Base-by-base conservation (phyloP, 1,140 invertebrate species). In the Neotoxoptera formosana region DNA sequence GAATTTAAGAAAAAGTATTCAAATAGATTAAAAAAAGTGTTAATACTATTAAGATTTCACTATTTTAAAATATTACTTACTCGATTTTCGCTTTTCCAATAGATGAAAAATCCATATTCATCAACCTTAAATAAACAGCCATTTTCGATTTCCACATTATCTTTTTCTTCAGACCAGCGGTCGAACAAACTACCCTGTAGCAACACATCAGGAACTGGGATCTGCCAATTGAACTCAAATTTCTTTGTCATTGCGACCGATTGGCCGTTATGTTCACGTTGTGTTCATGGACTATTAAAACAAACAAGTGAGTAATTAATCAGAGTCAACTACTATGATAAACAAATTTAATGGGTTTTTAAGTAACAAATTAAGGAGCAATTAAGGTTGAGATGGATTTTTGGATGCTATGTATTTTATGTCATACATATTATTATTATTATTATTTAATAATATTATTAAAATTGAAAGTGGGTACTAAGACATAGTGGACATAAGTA, bases 81-180 rank as follows among this genome's bases (percentile, higher is more conserved):
- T 96, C 97, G 97, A 94, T 98, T 98, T 94, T 99, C 99, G 95
- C 98, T 99, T 95, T 99, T 99, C 99, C 99, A 99, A 95, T 99
- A 99, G 94, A 99, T 98, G 96, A 99, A 99, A 96, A 99, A 99
- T 86, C 99, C 99, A 96, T 98, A 99, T 95, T 99, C 98, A 95
- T 99, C 99, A 45, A 99, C 99, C 96, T 98, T 98, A 95, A 99
- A 99, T 93, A 97, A 95, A 94, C 98, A 99, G 95, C 97, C 97
- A 91, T 97, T 96, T 95, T 99, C 99, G 76, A 98, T 96, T 94
- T 98, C 97, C 30, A 97, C 97, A 94, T 98, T 98, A 95, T 99
- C 98, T 95, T 98, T 98, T 95, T 99, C 98, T 95, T 99, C 99
- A 93, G 98, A 98, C 98, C 99, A 99, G 94, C 98, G 96, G 96